Conservation (phyloP, 2,888 invertebrate species). For the Synergus gifuensis region DNA sequence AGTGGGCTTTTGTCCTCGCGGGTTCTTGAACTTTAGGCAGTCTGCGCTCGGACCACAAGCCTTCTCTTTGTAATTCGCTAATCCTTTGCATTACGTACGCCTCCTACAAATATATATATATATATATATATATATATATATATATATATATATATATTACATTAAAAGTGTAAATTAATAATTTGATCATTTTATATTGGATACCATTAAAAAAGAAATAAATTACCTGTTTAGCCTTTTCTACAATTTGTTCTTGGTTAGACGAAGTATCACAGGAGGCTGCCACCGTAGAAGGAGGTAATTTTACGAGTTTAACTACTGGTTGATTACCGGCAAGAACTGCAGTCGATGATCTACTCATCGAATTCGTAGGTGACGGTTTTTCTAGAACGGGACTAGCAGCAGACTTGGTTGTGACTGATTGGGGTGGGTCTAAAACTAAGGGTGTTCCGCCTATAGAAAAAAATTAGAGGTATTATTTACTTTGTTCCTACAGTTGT, state of each 20-base stretch:
- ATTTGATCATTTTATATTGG: too few relatives aligned
- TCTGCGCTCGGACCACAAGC: conserved; percentile 95
- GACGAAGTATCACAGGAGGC: conserved; percentile 70
- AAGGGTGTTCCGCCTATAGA: conserved; percentile 79
- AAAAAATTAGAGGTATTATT: conserved; percentile 14
- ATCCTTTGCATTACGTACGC: conserved; percentile 96
- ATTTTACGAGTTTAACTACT: conserved; percentile 73
- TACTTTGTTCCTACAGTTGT: background rate
- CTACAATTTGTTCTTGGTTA: conserved; percentile 88
- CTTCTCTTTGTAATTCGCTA: conserved; percentile 94
- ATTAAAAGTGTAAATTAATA: too few relatives aligned
- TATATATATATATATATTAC: background rate
- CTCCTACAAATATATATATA: conserved; percentile 80
- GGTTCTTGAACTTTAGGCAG: conserved; percentile 96
- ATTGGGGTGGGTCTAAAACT: conserved; percentile 68
- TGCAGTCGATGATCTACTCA: conserved; percentile 54
- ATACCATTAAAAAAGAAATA: background rate
- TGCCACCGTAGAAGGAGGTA: conserved; percentile 65
- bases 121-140: conserved; percentile 20
- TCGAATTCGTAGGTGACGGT: conserved; percentile 56
- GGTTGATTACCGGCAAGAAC: conserved; percentile 66
- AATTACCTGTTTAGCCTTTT: conserved; percentile 88
- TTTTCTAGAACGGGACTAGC: conserved; percentile 70
- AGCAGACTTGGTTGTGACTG: conserved; percentile 61
- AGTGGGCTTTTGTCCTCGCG: conserved; percentile 94